phyloP scores from a whole-genome alignment of 2,888 invertebrate species.

The Mycogona germanica region DNA sequence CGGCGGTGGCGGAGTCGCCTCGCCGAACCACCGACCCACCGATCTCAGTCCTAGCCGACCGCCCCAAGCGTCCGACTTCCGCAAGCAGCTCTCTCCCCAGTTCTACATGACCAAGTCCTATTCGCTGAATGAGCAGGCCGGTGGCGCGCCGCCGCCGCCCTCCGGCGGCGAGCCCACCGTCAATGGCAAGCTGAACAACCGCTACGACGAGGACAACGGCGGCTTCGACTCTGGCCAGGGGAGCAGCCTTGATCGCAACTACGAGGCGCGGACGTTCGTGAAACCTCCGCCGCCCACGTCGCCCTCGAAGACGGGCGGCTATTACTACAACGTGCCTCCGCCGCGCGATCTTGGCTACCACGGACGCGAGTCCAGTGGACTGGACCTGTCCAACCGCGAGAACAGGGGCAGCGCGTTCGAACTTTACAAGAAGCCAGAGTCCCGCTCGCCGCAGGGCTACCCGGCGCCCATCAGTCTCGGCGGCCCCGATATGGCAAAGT shows the following conservation, averaged over 20 bases:
- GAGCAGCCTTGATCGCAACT: slow-evolving; percentile 40
- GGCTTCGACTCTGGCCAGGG: slow-evolving; percentile 40
- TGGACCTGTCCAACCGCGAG: slow-evolving; percentile 71
- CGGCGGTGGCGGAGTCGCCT: slow-evolving; percentile 19
- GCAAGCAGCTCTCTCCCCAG: slow-evolving; percentile 19
- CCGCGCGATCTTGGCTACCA: slow-evolving; percentile 25
- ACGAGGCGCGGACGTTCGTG: slow-evolving; percentile 21
- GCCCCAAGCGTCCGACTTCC: slow-evolving; percentile 1
- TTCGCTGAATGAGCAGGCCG: slow-evolving; percentile 18
- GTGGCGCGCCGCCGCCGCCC: slow-evolving; percentile 25
- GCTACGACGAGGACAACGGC: slow-evolving; percentile 26
- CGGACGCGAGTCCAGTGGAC: slow-evolving; percentile 39
- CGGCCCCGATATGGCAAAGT: slow-evolving; percentile 14
- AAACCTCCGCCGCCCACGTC: slow-evolving; percentile 12
- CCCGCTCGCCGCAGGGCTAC: slow-evolving; percentile 27
- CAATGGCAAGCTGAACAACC: slow-evolving; percentile 19
- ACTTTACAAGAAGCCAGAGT: slow-evolving; percentile 68
- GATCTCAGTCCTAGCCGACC: slow-evolving; percentile 13
- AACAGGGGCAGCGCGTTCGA: slow-evolving; percentile 92
- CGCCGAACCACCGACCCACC: slow-evolving; percentile 14
- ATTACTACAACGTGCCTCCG: slow-evolving; percentile 41
- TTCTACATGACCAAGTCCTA: slow-evolving; percentile 22
- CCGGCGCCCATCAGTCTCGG: slow-evolving; percentile 16
- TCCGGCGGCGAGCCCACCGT: slow-evolving; percentile 19
- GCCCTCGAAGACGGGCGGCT: slow-evolving; percentile 32